Base-by-base conservation (phyloP, 2,797 vertebrate genomes). In the Bradypodion ventrale region DNA sequence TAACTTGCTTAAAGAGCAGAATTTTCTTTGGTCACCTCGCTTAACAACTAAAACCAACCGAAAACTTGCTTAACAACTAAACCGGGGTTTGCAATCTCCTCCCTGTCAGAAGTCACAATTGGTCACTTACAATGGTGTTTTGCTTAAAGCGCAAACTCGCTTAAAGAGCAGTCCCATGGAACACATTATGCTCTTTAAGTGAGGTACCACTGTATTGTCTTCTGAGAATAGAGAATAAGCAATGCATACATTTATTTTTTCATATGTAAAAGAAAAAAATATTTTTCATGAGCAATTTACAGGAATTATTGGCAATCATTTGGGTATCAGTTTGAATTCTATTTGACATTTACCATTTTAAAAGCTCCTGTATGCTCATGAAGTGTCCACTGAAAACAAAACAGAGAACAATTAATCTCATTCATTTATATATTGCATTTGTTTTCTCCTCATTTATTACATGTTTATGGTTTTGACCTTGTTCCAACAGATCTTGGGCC, bases 331-430 rank as follows among this genome's bases (percentile, higher is more conserved):
- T 44, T 79, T 19, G 40, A 73, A 81, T 60, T 42, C 6, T 16
- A 81, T n/a, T n/a, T n/a, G n/a, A 80, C 70, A 72, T 81, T 27
- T 25, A 81, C 27, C 35, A 37, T 49, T 72, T 72, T 35, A 44
- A 81, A 56, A 60, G 52, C 1, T 46, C 27, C 44, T 79, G 77
- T 21, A 62, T 40, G 21, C 65, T 49, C 8, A 4, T 35, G 9
- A 40, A 69, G 1, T 68, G 21, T 4, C 23, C 37, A 32, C 80
- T 44, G 9, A 32, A 42, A 42, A 23, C 12, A 9, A 9, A n/a
- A 19, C 46, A 29, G 29, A 4, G 29, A 2, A 60, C 29, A 35
- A 68, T 56, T 56, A 40, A 16, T 46, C 9, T 59, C 25, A 25
- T 37, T 44, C 10, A 32, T 72, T 37, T 70, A n/a, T 42, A 62